Base-by-base conservation (phyloP, 2,797 vertebrate species). In the Tokudaia muenninki region DNA sequence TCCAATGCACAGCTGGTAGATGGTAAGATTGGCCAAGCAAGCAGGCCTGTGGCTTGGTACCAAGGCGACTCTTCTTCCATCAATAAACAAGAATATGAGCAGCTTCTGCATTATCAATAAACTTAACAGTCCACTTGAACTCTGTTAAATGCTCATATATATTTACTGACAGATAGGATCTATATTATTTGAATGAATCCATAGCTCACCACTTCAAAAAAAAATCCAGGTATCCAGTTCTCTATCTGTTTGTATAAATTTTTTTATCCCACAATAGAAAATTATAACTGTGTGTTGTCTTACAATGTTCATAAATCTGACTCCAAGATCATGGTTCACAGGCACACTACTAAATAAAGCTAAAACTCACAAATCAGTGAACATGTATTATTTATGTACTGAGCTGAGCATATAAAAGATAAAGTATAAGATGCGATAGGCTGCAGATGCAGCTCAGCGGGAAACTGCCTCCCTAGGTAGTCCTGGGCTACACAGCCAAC, bases 201-300 rank as follows among this genome's bases (percentile, higher is more conserved):
- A 82, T 24, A 90, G 47, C 65, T 81, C 52, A 31, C 55, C 67
- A 57, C 81, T 82, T 61, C 7, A 37, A 55, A 93, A 91, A 91
- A 41, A 90, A 91, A 94, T 75, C n/a, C 16, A 75, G 13, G 67
- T 70, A 47, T 86, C 74, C 81, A 83, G 37, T 78, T 74, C 81
- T 94, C 87, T 65, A 9, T 63, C 63, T 16, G 63, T 59, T 72
- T 72, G 8, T 72, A 34, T 79, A 80, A 22, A 37, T 77, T 75
- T 86, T 59, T 65, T 55, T 59, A 75, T 67, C 89, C 10, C 59
- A 55, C 61, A 77, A 61, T 19, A 87, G 67, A 77, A 41, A 22
- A 88, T n/a, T 24, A 16, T 59, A 63, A 74, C 44, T 19, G 78
- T 17, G 37, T 13, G 26, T 21, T 34, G 31, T 37, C 41, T 93